These are phyloP conservation scores for Drosophila sulfurigaster DNA, from an alignment of 1,140 invertebrate genomes.

Conservation along the genomic window DNA sequence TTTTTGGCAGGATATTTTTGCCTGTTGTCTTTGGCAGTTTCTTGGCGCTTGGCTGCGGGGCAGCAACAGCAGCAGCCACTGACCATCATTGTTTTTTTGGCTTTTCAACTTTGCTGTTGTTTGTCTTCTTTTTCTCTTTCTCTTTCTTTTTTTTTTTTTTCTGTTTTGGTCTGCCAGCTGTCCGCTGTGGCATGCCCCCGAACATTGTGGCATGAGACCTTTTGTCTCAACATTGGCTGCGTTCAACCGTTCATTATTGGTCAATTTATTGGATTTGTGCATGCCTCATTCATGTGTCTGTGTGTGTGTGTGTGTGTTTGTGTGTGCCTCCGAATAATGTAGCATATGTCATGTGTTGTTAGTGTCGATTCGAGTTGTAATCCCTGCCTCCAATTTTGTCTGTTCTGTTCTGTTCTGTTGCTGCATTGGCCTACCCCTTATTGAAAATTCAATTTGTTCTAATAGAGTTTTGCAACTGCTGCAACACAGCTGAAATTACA, in stretches of 20 bases:
- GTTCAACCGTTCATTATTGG: slow-evolving; percentile 82
- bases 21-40: slow-evolving; percentile 61
- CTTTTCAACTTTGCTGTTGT: slow-evolving; percentile 70
- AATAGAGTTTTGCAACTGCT: slow-evolving; percentile 66
- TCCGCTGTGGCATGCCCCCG: slow-evolving; percentile 14
- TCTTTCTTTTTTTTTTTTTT: neutral
- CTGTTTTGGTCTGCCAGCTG: slow-evolving; percentile 23
- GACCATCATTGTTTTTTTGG: slow-evolving; percentile 79
- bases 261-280: slow-evolving; percentile 84
- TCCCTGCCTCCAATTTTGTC: slow-evolving; percentile 19
- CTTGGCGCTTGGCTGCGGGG: slow-evolving; percentile 43
- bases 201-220: no score
- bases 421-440: slow-evolving; percentile 53
- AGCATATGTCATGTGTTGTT: slow-evolving; percentile 75
- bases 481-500: slow-evolving; percentile 29
- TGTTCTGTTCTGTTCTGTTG: slow-evolving; percentile 27
- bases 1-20: slow-evolving; percentile 12
- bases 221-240: slow-evolving; percentile 43
- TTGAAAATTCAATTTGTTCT: slow-evolving; percentile 80
- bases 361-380: slow-evolving; percentile 49
- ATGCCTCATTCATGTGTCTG: slow-evolving; percentile 44
- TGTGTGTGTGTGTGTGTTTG: slow-evolving; percentile 12
- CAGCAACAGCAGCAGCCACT: slow-evolving; percentile 18
- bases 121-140: slow-evolving; percentile 15
- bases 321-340: slow-evolving; percentile 41